phyloP scores from a whole-genome alignment of 1,140 invertebrate species.

The Sinella curviseta region DNA sequence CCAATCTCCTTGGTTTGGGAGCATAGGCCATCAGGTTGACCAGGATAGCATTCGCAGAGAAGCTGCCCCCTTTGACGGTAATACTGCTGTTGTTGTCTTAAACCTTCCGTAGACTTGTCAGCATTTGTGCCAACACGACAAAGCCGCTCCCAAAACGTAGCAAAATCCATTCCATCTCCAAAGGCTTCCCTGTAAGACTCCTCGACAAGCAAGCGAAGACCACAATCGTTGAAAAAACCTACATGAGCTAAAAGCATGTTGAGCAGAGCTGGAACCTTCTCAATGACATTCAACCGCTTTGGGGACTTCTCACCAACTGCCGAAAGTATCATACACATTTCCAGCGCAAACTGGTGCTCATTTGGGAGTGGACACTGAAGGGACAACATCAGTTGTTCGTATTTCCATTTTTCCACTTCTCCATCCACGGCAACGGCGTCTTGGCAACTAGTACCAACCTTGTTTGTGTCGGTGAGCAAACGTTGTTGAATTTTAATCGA shows the following conservation, averaged over 20 bases:
- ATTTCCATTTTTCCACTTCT: background rate
- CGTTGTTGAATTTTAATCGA: too few relatives aligned
- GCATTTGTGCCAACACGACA: background rate
- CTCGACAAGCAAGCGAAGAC: background rate
- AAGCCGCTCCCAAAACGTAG: background rate
- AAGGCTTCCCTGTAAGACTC: background rate
- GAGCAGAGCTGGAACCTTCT: background rate
- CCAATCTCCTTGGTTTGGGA: background rate
- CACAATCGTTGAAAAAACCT: background rate
- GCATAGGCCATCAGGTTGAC: background rate
- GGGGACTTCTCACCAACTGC: background rate
- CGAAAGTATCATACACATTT: background rate
- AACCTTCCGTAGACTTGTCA: too few relatives aligned
- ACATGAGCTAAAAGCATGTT: background rate
- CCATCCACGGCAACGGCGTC: background rate
- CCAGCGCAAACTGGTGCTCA: background rate
- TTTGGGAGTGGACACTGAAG: background rate
- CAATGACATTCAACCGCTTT: background rate
- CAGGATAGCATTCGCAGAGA: background rate
- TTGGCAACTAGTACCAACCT: too few relatives aligned
- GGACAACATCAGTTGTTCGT: background rate
- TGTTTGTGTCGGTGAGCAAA: too few relatives aligned
- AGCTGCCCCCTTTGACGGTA: too few relatives aligned
- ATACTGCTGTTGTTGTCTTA: too few relatives aligned
- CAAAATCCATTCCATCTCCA: background rate